Evolutionary conservation across 2,888 invertebrate species (phyloP).

Genomic region (Pammene aurita): DNA sequence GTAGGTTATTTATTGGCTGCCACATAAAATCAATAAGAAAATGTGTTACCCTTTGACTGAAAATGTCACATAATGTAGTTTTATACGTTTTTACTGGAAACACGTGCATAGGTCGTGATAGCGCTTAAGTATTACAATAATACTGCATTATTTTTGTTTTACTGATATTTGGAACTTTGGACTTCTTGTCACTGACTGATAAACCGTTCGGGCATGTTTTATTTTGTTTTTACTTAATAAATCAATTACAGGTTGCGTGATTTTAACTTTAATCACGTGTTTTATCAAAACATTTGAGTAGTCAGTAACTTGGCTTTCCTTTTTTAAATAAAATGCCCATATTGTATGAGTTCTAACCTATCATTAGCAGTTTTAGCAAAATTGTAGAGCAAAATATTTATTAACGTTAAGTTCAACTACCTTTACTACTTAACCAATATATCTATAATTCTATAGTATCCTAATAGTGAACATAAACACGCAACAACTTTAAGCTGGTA

Average conservation of each 20-base stretch:
- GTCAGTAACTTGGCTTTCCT: constrained; percentile 2
- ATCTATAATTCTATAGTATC: not conserved
- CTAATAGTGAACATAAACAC: not conserved
- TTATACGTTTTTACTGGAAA: not conserved
- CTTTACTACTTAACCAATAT: not conserved
- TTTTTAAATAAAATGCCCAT: not conserved
- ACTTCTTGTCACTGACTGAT: constrained; percentile 19
- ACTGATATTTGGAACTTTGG: constrained; percentile 11
- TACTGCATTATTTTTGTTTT: constrained; percentile 11
- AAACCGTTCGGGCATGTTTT: constrained; percentile 9
- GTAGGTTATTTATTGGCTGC: too few species aligned
- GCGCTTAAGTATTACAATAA: not conserved
- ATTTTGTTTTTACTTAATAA: constrained; percentile 12
- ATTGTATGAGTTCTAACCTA: not conserved
- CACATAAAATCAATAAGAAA: too few species aligned
- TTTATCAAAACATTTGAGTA: not conserved
- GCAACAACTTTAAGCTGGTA: constrained; percentile 6
- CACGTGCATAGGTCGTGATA: constrained; percentile 1
- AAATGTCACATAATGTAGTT: too few species aligned
- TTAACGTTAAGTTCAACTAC: not conserved
- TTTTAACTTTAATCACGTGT: not conserved
- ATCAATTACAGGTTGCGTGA: not conserved
- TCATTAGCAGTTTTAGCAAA: not conserved
- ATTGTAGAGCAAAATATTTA: too few species aligned
- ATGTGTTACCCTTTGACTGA: too few species aligned